Conservation (phyloP, 1,140 invertebrate genomes). For the Trichoplusia ni region DNA sequence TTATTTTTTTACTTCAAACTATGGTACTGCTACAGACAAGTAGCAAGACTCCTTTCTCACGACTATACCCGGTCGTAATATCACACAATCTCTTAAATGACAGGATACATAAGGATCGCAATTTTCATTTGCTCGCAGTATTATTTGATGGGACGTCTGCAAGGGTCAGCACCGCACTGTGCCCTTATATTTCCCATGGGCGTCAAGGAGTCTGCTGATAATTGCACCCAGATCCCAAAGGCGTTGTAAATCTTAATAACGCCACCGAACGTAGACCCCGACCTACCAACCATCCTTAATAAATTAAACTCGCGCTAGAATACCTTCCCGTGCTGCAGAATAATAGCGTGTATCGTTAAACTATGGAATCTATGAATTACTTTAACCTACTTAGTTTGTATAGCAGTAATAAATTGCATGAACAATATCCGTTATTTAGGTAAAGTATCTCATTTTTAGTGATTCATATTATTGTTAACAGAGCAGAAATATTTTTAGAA, state of each 20-base stretch:
- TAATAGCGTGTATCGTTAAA: constrained; percentile 8
- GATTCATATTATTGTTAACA: neutral
- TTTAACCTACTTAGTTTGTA: constrained; percentile 14
- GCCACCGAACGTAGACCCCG: constrained; percentile 46
- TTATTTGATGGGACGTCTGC: constrained; percentile 3
- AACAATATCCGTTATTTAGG: constrained; percentile 6
- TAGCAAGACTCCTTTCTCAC: constrained; percentile 7
- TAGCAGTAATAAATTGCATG: neutral
- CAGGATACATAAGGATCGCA: neutral
- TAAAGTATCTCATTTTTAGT: constrained; percentile 6
- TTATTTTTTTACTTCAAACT: constrained; percentile 16
- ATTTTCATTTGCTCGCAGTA: constrained; percentile 2
- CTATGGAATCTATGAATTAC: constrained; percentile 20
- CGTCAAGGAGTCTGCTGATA: constrained; percentile 44
- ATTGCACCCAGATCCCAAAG: constrained; percentile 57
- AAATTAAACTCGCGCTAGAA: constrained; percentile 51
- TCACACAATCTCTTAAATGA: neutral
- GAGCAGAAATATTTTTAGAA: neutral
- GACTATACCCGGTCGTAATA: neutral
- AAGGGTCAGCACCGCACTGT: constrained; percentile 41
- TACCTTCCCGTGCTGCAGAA: constrained; percentile 20
- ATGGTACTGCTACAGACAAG: neutral
- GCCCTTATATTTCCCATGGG: constrained; percentile 64
- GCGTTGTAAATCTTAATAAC: constrained; percentile 71
- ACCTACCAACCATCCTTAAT: constrained; percentile 48